Evolutionary conservation across 2,797 vertebrate species (phyloP), one percentile per base, ranked within the genome.

Genomic region (Benthosema pterotum): DNA sequence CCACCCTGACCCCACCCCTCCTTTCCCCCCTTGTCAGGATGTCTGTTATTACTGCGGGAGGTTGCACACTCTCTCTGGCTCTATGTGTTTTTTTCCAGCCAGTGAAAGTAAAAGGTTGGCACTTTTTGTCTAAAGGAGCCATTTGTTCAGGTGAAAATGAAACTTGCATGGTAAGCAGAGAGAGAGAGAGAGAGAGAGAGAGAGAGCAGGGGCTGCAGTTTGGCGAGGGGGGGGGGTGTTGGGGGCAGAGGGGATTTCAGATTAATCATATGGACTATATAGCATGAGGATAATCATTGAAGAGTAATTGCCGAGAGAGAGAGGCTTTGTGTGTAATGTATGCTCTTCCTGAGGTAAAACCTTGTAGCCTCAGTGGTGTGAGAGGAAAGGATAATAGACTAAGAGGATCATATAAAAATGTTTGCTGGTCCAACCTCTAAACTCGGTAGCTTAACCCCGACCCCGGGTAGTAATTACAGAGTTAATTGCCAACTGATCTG

Each of bases 111-210:
- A 90, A 91, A 91, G 91, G 78, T 80, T 87, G 77, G 90, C 89
- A 87, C 86, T 90, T 90, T 90, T 90, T 86, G 81, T 90, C 74
- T 87, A 87, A 89, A 87, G 87, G 82, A 90, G 83, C 82, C 86
- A 89, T 91, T 91, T 91, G 88, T 91, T 91, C 87, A 89, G 86
- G 86, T 89, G 88, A 88, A 90, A 90, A 88, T 83, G 75, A 87
- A 89, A 90, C 83, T 86, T 85, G 87, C 86, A 83, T 63, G 67
- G 86, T 89, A 90, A 90, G 87, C 88, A 87, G 77, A 86, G 83
- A 11, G 22, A 25, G 22, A 25, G 22, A 22, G 19, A 22, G 19
- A 22, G 19, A 22, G 19, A 22, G 19, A 25, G 22, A 25, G 22
- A 87, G 77, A 86, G 83, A 11, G 63, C 65, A n/a, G 11, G 65